Percentiles rank a stretch among this genome's conserved stretches.
Evolutionary conservation across 2,797 vertebrate species (phyloP).

Genomic region (Lophotriccus pileatus): DNA sequence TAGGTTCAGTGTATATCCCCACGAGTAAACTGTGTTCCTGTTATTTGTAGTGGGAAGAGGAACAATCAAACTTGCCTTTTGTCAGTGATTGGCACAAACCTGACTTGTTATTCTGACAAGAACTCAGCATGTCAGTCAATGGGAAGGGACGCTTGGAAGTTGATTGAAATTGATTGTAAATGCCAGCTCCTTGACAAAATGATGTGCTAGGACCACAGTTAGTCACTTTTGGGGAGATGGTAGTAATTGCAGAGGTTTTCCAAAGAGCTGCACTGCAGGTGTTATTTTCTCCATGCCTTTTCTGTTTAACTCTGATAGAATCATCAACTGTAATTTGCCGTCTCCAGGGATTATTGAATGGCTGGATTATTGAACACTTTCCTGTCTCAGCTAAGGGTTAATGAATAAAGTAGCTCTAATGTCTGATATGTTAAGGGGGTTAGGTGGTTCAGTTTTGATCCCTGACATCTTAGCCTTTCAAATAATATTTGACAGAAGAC

Average conservation of each 20-base stretch:
- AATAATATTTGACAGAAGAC: not conserved
- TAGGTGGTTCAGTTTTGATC: conserved; percentile 24
- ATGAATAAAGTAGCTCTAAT: not conserved
- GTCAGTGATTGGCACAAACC: conserved; percentile 56
- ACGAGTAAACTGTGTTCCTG: not conserved
- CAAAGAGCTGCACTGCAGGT: conserved; percentile 14
- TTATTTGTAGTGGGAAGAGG: conserved; percentile 21
- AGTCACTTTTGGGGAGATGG: conserved; percentile 10
- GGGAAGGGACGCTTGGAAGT: conserved; percentile 3
- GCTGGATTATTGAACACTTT: conserved; percentile 26
- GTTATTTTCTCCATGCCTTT: conserved; percentile 45
- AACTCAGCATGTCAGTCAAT: conserved; percentile 28
- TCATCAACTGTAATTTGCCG: conserved; percentile 51
- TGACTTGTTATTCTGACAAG: conserved; percentile 26
- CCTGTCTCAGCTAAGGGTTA: conserved; percentile 20
- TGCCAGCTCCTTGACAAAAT: conserved; percentile 50
- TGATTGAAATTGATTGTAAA: conserved; percentile 68
- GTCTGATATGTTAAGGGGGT: not conserved
- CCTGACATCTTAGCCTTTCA: conserved; percentile 1
- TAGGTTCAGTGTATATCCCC: not conserved
- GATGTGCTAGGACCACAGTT: conserved; percentile 22
- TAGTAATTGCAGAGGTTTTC: conserved; percentile 31
- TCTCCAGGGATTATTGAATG: conserved; percentile 42
- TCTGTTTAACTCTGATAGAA: conserved; percentile 50
- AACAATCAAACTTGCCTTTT: conserved; percentile 36